Conservation (phyloP, 1,140 invertebrate species). For the Drosophila equinoxialis region DNA sequence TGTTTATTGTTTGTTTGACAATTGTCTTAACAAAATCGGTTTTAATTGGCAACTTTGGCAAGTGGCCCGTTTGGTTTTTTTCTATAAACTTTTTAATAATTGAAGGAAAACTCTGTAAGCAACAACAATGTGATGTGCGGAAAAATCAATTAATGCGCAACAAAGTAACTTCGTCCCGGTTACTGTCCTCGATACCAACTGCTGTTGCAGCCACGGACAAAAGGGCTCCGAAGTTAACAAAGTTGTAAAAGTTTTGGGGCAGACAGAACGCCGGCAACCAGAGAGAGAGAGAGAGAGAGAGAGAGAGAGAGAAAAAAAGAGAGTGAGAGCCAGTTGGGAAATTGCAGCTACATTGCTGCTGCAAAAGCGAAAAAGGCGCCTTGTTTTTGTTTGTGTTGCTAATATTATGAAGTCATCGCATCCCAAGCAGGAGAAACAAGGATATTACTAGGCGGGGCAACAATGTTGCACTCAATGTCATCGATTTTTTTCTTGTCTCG, state of each 20-base stretch:
- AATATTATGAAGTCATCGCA: conserved; percentile 56
- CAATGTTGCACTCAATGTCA: conserved; percentile 83
- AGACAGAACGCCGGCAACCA: conserved; percentile 23
- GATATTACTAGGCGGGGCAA: conserved; percentile 66
- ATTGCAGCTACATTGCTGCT: conserved; percentile 11
- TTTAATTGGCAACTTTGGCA: conserved; percentile 1
- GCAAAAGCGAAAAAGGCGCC: conserved; percentile 5
- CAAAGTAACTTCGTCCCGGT: conserved; percentile 81
- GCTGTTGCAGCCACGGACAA: conserved; percentile 49
- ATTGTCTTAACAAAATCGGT: background rate
- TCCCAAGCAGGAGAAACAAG: conserved; percentile 7
- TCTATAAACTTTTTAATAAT: conserved; percentile 8
- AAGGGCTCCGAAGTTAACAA: conserved; percentile 73
- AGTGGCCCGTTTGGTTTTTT: background rate
- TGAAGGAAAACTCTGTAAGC: background rate
- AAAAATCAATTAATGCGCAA: conserved; percentile 78
- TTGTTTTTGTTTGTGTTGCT: conserved; percentile 63
- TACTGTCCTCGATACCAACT: conserved; percentile 81
- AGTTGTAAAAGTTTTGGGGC: conserved; percentile 66
- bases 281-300: conserved; percentile 46
- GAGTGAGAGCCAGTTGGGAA: conserved; percentile 31
- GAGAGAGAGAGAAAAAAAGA: conserved; percentile 53
- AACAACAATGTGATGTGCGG: conserved; percentile 8
- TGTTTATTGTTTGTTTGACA: background rate
- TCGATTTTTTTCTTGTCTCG: conserved; percentile 64